Conservation (phyloP, 2,888 invertebrate genomes). For the Coremacera marginata region DNA sequence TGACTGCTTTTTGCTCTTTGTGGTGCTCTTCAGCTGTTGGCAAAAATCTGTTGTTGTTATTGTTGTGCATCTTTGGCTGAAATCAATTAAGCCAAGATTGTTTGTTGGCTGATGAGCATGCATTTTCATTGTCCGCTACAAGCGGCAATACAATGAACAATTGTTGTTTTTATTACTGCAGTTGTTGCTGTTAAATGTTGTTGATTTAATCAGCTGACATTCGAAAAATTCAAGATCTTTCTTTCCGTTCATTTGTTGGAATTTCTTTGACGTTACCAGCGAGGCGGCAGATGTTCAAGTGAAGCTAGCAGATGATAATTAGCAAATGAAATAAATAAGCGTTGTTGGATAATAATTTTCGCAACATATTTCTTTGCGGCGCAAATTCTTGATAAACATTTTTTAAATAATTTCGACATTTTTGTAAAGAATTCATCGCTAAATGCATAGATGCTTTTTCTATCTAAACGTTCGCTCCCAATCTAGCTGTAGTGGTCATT, state of each 20-base stretch:
- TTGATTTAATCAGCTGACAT: slow-evolving; percentile 33
- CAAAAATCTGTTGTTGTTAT: background rate
- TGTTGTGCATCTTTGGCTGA: slow-evolving; percentile 9
- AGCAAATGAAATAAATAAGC: no score
- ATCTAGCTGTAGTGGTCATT: no score
- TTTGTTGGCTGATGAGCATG: slow-evolving; percentile 18
- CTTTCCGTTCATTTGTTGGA: background rate
- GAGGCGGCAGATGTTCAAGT: background rate
- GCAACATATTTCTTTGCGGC: no score
- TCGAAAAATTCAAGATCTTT: slow-evolving; percentile 11
- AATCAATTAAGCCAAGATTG: slow-evolving; percentile 32
- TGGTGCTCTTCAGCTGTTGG: background rate
- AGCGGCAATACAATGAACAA: slow-evolving; percentile 22
- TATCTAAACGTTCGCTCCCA: no score
- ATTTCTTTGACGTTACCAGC: background rate
- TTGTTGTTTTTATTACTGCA: background rate
- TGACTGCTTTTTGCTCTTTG: background rate
- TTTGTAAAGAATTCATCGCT: no score
- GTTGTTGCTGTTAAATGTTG: background rate
- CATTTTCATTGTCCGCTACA: slow-evolving; percentile 12
- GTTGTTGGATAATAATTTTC: no score
- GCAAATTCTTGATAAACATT: no score
- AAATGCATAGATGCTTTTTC: no score
- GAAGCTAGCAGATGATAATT: background rate
- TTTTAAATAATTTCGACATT: no score